phyloP scores from a whole-genome alignment of 2,888 invertebrate genomes.

The Galeruca laticollis region DNA sequence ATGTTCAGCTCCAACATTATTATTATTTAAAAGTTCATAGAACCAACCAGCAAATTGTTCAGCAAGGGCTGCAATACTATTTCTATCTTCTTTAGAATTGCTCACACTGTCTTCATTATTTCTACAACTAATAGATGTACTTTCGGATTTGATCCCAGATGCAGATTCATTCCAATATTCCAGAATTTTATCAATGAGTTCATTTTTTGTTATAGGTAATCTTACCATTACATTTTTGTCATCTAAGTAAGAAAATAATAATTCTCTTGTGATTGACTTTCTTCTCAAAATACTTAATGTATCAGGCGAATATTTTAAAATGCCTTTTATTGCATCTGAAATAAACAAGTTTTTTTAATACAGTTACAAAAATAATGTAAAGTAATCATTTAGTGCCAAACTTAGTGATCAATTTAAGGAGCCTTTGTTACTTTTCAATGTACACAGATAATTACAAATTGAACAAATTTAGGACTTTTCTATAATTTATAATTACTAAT shows the following conservation, averaged over 20 bases:
- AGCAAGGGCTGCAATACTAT: slow-evolving; percentile 66
- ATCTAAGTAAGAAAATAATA: slow-evolving; percentile 70
- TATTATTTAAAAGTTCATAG: slow-evolving; percentile 67
- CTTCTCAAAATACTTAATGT: slow-evolving; percentile 68
- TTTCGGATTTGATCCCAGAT: background rate
- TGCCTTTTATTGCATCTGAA: slow-evolving; percentile 70
- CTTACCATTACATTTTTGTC: slow-evolving; percentile 65
- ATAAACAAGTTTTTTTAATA: slow-evolving; percentile 30
- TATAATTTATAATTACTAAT: too few relatives aligned
- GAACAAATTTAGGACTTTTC: too few relatives aligned
- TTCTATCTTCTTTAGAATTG: slow-evolving; percentile 11
- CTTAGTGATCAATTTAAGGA: background rate
- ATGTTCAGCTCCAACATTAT: slow-evolving; percentile 67
- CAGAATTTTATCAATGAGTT: slow-evolving; percentile 67
- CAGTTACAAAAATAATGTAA: slow-evolving; percentile 19
- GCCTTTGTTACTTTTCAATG: too few relatives aligned
- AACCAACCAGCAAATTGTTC: slow-evolving; percentile 73
- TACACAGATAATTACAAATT: background rate
- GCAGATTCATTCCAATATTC: slow-evolving; percentile 64
- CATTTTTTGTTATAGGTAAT: slow-evolving; percentile 68
- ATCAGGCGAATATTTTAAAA: slow-evolving; percentile 68
- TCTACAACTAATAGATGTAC: slow-evolving; percentile 20
- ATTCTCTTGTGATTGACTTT: slow-evolving; percentile 69
- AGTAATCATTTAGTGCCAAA: slow-evolving; percentile 26
- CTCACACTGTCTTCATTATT: slow-evolving; percentile 21